These are phyloP conservation scores for Tachystola acroxantha DNA, from an alignment of 2,888 invertebrate species.

Conservation along the genomic window DNA sequence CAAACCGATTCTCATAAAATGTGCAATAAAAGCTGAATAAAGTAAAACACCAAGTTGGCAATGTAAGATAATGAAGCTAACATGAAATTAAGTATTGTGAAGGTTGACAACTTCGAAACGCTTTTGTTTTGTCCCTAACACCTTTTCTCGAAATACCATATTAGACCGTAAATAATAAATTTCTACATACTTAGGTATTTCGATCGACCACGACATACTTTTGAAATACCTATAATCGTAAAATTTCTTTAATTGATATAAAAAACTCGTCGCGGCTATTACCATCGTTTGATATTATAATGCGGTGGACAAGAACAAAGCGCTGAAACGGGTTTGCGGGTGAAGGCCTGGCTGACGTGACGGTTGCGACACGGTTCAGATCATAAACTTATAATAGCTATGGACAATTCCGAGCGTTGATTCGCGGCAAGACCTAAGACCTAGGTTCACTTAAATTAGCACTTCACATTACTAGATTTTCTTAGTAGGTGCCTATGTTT, in stretches of 20 bases:
- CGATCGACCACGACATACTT: constrained; percentile 11
- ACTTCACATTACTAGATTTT: too few relatives aligned
- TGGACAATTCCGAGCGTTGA: background rate
- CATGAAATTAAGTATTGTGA: too few relatives aligned
- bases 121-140: background rate
- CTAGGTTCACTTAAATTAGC: too few relatives aligned
- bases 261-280: constrained; percentile 14
- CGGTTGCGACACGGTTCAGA: constrained; percentile 5
- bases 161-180: background rate
- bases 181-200: background rate
- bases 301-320: constrained; percentile 12
- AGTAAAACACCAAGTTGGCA: too few relatives aligned
- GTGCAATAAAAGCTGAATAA: too few relatives aligned
- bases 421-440: background rate
- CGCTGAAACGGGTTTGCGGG: constrained; percentile 13
- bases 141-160: background rate
- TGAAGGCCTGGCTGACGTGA: constrained; percentile 14
- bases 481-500: too few relatives aligned
- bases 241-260: constrained; percentile 9
- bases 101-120: background rate
- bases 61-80: too few relatives aligned
- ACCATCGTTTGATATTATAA: constrained; percentile 8
- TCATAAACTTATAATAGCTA: background rate
- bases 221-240: constrained; percentile 10
- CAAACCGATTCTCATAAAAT: too few relatives aligned